Conservation (phyloP, 1,140 invertebrate genomes). For the Popillia japonica region DNA sequence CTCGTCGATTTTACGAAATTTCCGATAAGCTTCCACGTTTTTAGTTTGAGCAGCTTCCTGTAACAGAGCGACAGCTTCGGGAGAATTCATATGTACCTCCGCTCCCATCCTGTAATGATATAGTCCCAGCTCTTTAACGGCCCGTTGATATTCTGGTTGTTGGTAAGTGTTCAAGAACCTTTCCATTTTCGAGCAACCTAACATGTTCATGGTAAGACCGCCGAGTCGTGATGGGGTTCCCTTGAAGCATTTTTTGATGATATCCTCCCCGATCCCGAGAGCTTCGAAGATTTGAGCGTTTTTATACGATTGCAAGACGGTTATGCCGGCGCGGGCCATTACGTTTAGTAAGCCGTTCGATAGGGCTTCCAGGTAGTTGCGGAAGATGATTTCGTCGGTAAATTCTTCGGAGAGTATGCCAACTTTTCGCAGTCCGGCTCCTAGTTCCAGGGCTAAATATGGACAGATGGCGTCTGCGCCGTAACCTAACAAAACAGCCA, state of each 20-base stretch:
- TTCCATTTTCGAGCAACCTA: constrained; percentile 88
- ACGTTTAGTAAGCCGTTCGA: constrained; percentile 63
- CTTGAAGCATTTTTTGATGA: constrained; percentile 94
- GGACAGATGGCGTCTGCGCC: constrained; percentile 98
- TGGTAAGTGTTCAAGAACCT: constrained; percentile 80
- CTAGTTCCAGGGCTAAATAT: constrained; percentile 94
- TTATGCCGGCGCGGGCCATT: constrained; percentile 99
- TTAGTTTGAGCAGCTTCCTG: constrained; percentile 71
- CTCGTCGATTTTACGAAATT: constrained; percentile 87
- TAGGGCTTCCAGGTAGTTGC: constrained; percentile 69
- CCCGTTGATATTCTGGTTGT: constrained; percentile 51
- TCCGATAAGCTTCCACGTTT: constrained; percentile 83
- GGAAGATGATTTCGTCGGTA: constrained; percentile 84
- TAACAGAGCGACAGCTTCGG: neutral
- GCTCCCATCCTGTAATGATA: constrained; percentile 97
- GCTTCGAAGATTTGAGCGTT: constrained; percentile 99
- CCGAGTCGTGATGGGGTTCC: constrained; percentile 95
- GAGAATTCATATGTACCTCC: constrained; percentile 96
- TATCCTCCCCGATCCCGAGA: constrained; percentile 90
- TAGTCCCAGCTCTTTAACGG: constrained; percentile 92
- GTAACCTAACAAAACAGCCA: constrained; percentile 94
- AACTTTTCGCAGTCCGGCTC: constrained; percentile 81
- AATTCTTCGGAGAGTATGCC: constrained; percentile 78
- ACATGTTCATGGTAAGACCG: constrained; percentile 87
- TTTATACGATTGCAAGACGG: constrained; percentile 98